Evolutionary conservation across 2,888 invertebrate species (phyloP).

Genomic region (Amblyjoppa fuscipennis): DNA sequence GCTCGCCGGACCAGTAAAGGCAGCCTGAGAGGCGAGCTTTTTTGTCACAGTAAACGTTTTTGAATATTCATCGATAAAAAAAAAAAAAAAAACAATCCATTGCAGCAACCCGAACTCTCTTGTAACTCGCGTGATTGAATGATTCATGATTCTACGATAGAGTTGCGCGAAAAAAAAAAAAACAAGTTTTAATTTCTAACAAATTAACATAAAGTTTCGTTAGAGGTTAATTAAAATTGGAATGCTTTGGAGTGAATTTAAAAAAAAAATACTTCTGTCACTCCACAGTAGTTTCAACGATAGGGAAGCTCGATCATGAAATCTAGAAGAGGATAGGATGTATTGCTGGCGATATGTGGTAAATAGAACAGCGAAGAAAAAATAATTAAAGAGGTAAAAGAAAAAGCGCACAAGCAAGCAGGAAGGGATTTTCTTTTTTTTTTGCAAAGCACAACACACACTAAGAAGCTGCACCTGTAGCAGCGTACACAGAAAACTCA

Average conservation of each 20-base stretch:
- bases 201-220: background rate
- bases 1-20: background rate
- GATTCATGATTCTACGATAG: background rate
- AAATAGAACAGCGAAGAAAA: background rate
- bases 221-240: background rate
- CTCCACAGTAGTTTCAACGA: background rate
- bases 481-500: conserved; percentile 85
- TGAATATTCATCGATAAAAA: background rate
- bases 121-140: background rate
- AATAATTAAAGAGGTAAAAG: background rate
- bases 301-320: background rate
- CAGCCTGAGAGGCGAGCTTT: background rate
- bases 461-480: conserved; percentile 31
- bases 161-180: background rate
- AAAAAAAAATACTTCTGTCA: background rate
- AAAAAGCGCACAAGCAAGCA: conserved; percentile 9
- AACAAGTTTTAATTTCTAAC: background rate
- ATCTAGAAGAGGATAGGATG: background rate
- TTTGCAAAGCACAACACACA: conserved; percentile 32
- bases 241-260: background rate
- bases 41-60: background rate
- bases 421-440: conserved; percentile 17
- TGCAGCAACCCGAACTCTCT: no score
- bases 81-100: background rate
- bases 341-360: background rate